Conservation (phyloP, 1,140 invertebrate species). For the Carposina sasakii region DNA sequence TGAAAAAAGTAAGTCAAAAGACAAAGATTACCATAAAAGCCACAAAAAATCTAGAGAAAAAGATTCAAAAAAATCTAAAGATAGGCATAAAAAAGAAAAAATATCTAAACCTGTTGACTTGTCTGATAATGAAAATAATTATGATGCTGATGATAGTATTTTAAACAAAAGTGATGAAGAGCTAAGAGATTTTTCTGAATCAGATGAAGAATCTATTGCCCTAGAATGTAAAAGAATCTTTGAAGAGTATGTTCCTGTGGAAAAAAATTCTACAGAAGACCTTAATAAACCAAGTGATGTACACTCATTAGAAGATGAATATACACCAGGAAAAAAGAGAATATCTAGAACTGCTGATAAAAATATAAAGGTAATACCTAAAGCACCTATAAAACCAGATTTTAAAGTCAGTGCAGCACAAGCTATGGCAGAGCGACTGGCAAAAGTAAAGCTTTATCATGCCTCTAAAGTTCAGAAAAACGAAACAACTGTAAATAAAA, state of each 20-base stretch:
- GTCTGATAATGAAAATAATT: constrained; percentile 30
- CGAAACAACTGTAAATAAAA: constrained; percentile 13
- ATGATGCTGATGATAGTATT: constrained; percentile 10
- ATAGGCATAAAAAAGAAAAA: constrained; percentile 33
- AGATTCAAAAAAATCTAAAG: constrained; percentile 2
- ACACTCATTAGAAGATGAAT: constrained; percentile 39
- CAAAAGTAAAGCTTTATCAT: constrained; percentile 67
- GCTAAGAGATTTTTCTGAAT: constrained; percentile 49
- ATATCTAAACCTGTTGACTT: constrained; percentile 17
- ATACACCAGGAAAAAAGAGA: constrained; percentile 59
- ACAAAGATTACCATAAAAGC: constrained; percentile 9
- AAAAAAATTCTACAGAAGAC: constrained; percentile 30
- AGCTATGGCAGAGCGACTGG: constrained; percentile 59
- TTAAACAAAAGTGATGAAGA: constrained; percentile 30
- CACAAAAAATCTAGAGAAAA: constrained; percentile 43
- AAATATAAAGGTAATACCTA: constrained; percentile 46
- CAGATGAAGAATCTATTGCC: constrained; percentile 64
- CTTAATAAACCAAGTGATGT: constrained; percentile 27
- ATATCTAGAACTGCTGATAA: constrained; percentile 59
- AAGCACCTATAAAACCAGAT: constrained; percentile 53
- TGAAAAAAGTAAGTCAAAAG: constrained; percentile 31
- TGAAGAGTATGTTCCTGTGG: constrained; percentile 67
- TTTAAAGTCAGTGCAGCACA: constrained; percentile 63
- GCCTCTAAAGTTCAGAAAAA: constrained; percentile 38
- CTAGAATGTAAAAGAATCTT: constrained; percentile 69